phyloP scores from a whole-genome alignment of 2,888 invertebrate species.

The Priapulus caudatus region DNA sequence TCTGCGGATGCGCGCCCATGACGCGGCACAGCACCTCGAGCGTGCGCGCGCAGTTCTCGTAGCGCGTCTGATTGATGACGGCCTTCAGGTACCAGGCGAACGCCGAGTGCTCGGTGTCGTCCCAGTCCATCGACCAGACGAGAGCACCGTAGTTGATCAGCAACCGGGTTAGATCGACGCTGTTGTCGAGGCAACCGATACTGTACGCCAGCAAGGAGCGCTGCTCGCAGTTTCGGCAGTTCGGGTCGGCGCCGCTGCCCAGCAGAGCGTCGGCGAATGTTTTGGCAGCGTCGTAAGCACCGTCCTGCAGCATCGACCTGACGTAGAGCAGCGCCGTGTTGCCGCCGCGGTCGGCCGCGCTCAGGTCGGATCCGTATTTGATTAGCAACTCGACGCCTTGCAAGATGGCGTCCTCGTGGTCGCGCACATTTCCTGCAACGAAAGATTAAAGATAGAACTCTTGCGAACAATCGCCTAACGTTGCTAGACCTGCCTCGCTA shows the following conservation, averaged over 20 bases:
- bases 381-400: too few relatives aligned
- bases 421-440: too few relatives aligned
- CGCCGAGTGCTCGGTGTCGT: constrained; percentile 10
- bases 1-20: constrained; percentile 28
- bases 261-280: constrained; percentile 25
- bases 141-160: constrained; percentile 30
- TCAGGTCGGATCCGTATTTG: background rate
- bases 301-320: constrained; percentile 23
- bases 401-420: too few relatives aligned
- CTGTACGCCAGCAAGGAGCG: constrained; percentile 29
- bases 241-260: constrained; percentile 26
- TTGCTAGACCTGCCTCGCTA: too few relatives aligned
- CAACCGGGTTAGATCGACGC: constrained; percentile 27
- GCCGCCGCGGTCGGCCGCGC: background rate
- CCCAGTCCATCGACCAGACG: constrained; percentile 23
- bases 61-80: constrained; percentile 26
- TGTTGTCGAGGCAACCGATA: constrained; percentile 28
- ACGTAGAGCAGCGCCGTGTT: background rate
- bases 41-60: constrained; percentile 24
- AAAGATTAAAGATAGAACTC: too few relatives aligned
- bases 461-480: too few relatives aligned
- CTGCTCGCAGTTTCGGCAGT: constrained; percentile 26
- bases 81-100: constrained; percentile 32
- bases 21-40: constrained; percentile 23
- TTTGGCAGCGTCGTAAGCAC: constrained; percentile 24